Percentiles rank a stretch among this genome's conserved stretches.
phyloP scores from a whole-genome alignment of 2,113 vertebrate genomes.

The Phocoena phocoena region DNA sequence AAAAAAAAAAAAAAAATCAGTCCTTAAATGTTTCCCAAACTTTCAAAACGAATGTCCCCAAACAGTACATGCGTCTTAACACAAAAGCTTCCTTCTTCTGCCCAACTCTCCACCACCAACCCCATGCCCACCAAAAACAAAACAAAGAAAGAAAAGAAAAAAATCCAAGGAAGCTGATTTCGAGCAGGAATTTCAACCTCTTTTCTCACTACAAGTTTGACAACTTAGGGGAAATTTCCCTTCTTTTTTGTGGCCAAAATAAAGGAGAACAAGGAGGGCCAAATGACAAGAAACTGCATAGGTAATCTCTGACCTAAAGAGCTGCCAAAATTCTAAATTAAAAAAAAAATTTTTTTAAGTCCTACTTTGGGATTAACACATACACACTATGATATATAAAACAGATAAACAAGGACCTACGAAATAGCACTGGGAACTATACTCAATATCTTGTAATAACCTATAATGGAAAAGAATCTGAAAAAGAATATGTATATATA shows the following conservation, averaged over 20 bases:
- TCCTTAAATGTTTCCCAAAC: background rate
- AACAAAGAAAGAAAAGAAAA: too few relatives aligned
- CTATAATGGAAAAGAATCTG: background rate
- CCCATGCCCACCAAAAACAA: background rate
- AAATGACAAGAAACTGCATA: background rate
- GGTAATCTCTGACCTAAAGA: background rate
- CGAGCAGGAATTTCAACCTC: background rate
- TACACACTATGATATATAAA: background rate
- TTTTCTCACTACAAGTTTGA: background rate
- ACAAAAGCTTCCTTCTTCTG: background rate
- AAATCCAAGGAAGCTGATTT: background rate
- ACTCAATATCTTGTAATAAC: background rate
- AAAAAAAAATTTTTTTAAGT: accelerated
- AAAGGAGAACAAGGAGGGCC: background rate
- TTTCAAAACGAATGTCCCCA: background rate
- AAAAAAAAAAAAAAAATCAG: background rate
- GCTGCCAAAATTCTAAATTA: background rate
- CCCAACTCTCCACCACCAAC: conserved; percentile 49
- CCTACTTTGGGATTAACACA: background rate
- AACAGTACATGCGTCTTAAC: background rate
- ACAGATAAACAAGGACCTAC: background rate
- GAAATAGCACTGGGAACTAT: background rate
- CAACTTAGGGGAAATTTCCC: background rate
- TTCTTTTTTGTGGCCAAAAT: background rate
- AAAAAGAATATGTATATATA: background rate